A percentile compares a stretch with the other conserved stretches of the same genome.
phyloP scores from a whole-genome alignment of 2,797 vertebrate species.

The Enteromius viviparus region DNA sequence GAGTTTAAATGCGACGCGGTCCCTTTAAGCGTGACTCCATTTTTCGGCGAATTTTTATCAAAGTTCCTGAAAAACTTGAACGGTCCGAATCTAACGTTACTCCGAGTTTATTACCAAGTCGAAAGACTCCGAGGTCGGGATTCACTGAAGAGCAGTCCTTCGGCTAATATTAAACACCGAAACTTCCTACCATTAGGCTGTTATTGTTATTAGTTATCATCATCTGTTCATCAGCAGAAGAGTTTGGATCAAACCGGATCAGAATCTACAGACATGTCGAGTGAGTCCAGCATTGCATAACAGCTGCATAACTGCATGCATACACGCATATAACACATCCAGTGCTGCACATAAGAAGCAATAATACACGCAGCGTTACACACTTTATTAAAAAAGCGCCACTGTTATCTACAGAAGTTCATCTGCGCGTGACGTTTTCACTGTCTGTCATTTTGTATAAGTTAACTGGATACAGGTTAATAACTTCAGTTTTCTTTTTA shows the following conservation, averaged over 20 bases:
- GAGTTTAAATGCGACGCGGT: background rate
- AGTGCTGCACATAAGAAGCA: background rate
- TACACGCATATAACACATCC: background rate
- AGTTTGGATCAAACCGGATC: background rate
- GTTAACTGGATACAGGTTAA: background rate
- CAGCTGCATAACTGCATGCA: background rate
- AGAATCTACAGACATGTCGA: conserved; percentile 5
- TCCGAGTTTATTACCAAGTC: background rate
- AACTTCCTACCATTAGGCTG: background rate
- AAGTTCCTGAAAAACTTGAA: conserved; percentile 20
- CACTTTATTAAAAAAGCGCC: background rate
- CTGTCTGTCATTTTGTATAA: background rate
- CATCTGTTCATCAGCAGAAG: background rate
- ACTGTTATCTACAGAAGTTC: background rate
- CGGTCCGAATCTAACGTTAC: background rate
- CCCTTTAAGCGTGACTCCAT: conserved; percentile 38
- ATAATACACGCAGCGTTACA: too few species aligned
- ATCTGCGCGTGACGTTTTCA: background rate
- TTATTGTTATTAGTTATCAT: background rate
- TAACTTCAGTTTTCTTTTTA: background rate
- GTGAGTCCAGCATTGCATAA: conserved; percentile 4
- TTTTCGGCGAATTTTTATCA: background rate
- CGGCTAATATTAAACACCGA: background rate
- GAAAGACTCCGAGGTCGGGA: background rate
- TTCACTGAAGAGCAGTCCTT: background rate